A percentile compares a stretch with the other conserved stretches of the same genome.
phyloP scores from a whole-genome alignment of 2,113 vertebrate genomes.

The Vireo altiloquus region DNA sequence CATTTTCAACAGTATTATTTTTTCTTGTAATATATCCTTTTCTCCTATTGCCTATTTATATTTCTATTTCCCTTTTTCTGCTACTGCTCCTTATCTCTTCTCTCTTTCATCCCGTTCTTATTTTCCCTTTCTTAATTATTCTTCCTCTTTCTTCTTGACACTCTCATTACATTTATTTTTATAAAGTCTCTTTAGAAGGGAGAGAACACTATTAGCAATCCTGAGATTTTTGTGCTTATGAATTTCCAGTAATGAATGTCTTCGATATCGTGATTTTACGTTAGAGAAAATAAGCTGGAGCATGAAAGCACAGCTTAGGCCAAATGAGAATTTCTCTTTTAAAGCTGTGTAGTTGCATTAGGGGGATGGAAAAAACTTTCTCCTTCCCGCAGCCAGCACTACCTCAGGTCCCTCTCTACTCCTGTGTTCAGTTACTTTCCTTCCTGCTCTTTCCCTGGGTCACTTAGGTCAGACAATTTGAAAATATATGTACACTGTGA shows the following conservation, averaged over 20 bases:
- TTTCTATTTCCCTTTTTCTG: not conserved
- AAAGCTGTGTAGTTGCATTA: not conserved
- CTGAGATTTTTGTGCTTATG: not conserved
- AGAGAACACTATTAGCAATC: not conserved
- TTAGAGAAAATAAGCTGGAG: constrained; percentile 7
- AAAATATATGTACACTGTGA: not conserved
- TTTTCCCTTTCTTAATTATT: not conserved
- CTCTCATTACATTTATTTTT: constrained; percentile 23
- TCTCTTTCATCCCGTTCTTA: not conserved
- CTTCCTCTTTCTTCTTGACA: not conserved
- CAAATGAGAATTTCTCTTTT: not conserved
- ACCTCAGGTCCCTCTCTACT: not conserved
- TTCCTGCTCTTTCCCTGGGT: not conserved
- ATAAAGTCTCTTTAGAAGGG: not conserved
- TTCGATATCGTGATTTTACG: not conserved
- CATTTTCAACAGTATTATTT: not conserved
- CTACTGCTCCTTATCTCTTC: not conserved
- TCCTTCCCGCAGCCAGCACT: not conserved
- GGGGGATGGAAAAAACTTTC: not conserved
- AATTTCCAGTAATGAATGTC: not conserved
- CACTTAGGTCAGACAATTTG: not conserved
- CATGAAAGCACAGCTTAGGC: not conserved
- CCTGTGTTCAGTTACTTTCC: not conserved
- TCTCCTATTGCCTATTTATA: not conserved
- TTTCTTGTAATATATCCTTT: not conserved